Percentiles rank a stretch among this genome's conserved stretches.
phyloP scores from a whole-genome alignment of 2,113 vertebrate species.

The Leptosomus discolor region DNA sequence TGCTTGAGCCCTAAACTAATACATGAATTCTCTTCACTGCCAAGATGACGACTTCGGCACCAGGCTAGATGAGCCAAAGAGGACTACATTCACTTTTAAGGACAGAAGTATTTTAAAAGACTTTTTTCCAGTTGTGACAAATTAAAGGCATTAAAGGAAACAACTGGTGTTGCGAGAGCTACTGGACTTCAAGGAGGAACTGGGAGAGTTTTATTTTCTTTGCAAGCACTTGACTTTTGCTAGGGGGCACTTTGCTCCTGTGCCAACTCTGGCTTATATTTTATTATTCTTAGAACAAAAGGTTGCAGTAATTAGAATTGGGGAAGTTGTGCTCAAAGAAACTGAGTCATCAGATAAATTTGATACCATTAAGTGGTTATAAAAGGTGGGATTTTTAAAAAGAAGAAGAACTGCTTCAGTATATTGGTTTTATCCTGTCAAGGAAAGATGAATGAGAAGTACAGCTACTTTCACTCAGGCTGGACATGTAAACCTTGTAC shows the following conservation, averaged over 20 bases:
- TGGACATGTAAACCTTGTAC: conserved; percentile 61
- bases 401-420: not conserved
- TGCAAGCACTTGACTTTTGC: not conserved
- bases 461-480: conserved; percentile 48
- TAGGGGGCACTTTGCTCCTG: not conserved
- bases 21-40: conserved; percentile 69
- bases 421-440: conserved; percentile 11
- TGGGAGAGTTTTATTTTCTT: not conserved
- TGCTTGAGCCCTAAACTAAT: conserved; percentile 68
- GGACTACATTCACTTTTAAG: not conserved
- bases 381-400: conserved; percentile 31
- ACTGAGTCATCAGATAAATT: not conserved
- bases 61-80: conserved; percentile 4
- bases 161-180: not conserved
- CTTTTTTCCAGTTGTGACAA: not conserved
- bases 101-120: not conserved
- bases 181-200: not conserved
- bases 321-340: not conserved
- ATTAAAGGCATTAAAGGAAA: conserved; percentile 13
- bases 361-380: not conserved
- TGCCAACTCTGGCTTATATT: not conserved
- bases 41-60: conserved; percentile 19
- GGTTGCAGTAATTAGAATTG: not conserved
- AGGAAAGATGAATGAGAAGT: conserved; percentile 28
- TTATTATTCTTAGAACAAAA: not conserved